Conservation (phyloP, 2,113 vertebrate species). For the Microcebus griseorufus region DNA sequence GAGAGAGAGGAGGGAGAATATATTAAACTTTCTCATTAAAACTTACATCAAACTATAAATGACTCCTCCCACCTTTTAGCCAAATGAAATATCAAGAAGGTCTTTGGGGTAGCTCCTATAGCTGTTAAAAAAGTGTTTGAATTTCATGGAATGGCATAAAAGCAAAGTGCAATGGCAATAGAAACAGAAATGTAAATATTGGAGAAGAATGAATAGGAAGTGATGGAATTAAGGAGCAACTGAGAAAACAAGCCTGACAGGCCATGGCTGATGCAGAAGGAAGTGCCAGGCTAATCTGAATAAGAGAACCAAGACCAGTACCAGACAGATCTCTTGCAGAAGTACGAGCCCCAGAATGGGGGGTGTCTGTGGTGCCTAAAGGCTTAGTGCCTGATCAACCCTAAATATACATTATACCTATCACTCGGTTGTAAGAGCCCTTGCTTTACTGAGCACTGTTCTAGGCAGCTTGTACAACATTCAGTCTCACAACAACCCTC, state of each 20-base stretch:
- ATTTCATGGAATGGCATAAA: neutral
- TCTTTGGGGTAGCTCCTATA: neutral
- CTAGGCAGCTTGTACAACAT: neutral
- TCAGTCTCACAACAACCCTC: neutral
- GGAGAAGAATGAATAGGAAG: neutral
- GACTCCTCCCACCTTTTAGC: neutral
- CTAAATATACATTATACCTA: neutral
- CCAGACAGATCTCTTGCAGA: neutral
- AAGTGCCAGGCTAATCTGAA: neutral
- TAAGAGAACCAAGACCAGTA: neutral
- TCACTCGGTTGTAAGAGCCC: neutral
- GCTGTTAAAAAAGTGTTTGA: conserved; percentile 7
- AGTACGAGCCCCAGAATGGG: neutral
- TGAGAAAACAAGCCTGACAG: neutral
- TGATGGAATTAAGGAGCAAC: neutral
- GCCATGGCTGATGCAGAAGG: neutral
- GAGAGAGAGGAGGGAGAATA: neutral
- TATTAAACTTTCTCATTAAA: neutral
- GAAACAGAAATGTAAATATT: neutral
- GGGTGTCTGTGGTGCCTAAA: neutral
- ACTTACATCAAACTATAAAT: neutral
- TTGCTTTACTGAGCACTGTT: neutral
- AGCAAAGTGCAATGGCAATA: neutral
- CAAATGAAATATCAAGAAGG: conserved; percentile 12
- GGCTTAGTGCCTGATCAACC: neutral